Evolutionary conservation across 2,888 invertebrate genomes (phyloP).

Genomic region (Aspidiotus rigidus): DNA sequence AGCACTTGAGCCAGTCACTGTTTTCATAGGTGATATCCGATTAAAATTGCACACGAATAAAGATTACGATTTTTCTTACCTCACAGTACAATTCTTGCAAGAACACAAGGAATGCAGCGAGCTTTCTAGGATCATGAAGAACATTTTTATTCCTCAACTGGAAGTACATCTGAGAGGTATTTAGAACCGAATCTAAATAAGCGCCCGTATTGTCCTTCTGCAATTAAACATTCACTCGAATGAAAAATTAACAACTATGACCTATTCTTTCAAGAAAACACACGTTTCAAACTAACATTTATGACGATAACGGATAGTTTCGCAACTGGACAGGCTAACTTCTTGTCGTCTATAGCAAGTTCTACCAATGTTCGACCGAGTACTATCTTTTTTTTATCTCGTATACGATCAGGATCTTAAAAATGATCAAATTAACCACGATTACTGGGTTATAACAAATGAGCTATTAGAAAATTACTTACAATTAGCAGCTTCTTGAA

Average conservation of each 20-base stretch:
- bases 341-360: slow-evolving; percentile 5
- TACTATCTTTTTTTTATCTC: slow-evolving; percentile 18
- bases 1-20: too few species aligned
- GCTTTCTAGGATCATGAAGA: not conserved
- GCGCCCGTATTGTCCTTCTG: slow-evolving; percentile 75
- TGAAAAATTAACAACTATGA: too few species aligned
- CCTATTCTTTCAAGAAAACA: too few species aligned
- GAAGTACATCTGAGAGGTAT: slow-evolving; percentile 84
- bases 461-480: not conserved
- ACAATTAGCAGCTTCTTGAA: slow-evolving; percentile 21
- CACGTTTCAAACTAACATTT: not conserved
- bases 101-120: slow-evolving; percentile 13
- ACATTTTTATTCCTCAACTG: slow-evolving; percentile 43
- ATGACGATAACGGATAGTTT: slow-evolving; percentile 21
- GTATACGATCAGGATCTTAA: slow-evolving; percentile 9
- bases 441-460: not conserved
- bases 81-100: slow-evolving; percentile 22
- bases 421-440: not conserved
- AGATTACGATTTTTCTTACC: not conserved
- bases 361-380: slow-evolving; percentile 13
- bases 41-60: too few species aligned
- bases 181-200: slow-evolving; percentile 77
- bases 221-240: slow-evolving; percentile 15
- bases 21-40: too few species aligned
- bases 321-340: slow-evolving; percentile 12